Evolutionary conservation across 1,140 invertebrate species (phyloP), one percentile per base, ranked within the genome.

Genomic region (Drosophila biarmipes): DNA sequence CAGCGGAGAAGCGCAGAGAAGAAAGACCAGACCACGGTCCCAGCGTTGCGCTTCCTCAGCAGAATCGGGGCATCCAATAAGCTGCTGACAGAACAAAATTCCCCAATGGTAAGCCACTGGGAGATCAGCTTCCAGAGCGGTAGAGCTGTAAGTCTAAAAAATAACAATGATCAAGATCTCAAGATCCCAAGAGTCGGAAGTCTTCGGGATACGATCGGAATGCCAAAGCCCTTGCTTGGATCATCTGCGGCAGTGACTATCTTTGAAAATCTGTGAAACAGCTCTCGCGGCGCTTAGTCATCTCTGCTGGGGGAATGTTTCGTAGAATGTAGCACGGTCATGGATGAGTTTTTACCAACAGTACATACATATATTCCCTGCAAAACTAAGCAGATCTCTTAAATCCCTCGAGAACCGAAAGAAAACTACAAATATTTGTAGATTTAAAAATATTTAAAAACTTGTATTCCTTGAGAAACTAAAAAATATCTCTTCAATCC

Each of bases 1-100:
- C 1, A n/a, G 12, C 27, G n/a, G 24, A 52, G 45, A 40, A 42
- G 27, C 19, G 38, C 14, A 51, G 69, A 61, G 66, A 48, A 31
- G 11, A 12, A 17, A 49, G 27, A 29, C 46, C 29, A 56, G 54
- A 80, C 80, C 67, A 6, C 15, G n/a, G 8, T 40, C 38, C n/a
- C 52, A 71, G 52, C 56, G 59, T 82, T 63, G 74, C 82, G 81
- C 73, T 57, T 87, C 52, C 81, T 81, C 84, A 75, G 74, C 82
- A 78, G 42, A 81, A 85, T 53, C 38, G 46, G 52, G 29, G 46
- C 64, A 54, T 40, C 15, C 68, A 64, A 67, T 71, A 82, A 82
- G 66, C 74, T 71, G 82, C 82, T 87, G 84, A 87, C 78, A 76
- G 48, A 68, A 73, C 71, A 78, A 37, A 82, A 76, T 89, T 66